Evolutionary conservation across 2,113 vertebrate species (phyloP).

Genomic region (Pagrus major): DNA sequence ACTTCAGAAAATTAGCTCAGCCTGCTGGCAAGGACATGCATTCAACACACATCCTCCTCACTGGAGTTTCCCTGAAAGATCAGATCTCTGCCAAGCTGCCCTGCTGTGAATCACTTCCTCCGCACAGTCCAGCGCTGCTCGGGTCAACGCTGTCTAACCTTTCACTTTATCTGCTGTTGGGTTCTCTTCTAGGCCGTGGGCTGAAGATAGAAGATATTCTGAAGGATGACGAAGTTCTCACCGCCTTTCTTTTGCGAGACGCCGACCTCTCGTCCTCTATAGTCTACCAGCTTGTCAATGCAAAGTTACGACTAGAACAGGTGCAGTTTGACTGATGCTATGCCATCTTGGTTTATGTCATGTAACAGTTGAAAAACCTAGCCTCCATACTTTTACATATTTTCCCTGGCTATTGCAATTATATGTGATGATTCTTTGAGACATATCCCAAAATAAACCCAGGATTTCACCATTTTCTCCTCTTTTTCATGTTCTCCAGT

Average conservation of each 20-base stretch:
- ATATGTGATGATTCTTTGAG: not conserved
- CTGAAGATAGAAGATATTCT: slow-evolving; percentile 90
- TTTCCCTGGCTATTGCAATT: not conserved
- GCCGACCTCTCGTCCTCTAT: slow-evolving; percentile 84
- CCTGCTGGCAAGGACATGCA: not conserved
- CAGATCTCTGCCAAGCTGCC: not conserved
- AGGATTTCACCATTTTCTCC: not conserved
- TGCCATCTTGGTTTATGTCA: not conserved
- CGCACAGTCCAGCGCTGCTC: not conserved
- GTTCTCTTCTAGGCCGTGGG: slow-evolving; percentile 86
- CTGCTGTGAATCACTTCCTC: slow-evolving; percentile 40
- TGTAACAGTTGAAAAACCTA: too few species aligned
- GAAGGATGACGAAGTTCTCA: slow-evolving; percentile 92
- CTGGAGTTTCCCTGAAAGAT: slow-evolving; percentile 5
- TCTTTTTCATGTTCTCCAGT: slow-evolving; percentile 78
- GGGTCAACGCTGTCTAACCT: slow-evolving; percentile 39
- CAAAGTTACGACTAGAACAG: slow-evolving; percentile 92
- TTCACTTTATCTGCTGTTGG: slow-evolving; percentile 3
- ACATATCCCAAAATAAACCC: not conserved
- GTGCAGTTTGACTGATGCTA: slow-evolving; percentile 69
- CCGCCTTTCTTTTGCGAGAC: slow-evolving; percentile 87
- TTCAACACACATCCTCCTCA: slow-evolving; percentile 14
- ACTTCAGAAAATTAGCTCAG: not conserved
- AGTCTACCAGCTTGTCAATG: slow-evolving; percentile 90
- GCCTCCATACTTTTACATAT: too few species aligned